Evolutionary conservation across 2,113 vertebrate genomes (phyloP).

Genomic region (Rattus rattus): DNA sequence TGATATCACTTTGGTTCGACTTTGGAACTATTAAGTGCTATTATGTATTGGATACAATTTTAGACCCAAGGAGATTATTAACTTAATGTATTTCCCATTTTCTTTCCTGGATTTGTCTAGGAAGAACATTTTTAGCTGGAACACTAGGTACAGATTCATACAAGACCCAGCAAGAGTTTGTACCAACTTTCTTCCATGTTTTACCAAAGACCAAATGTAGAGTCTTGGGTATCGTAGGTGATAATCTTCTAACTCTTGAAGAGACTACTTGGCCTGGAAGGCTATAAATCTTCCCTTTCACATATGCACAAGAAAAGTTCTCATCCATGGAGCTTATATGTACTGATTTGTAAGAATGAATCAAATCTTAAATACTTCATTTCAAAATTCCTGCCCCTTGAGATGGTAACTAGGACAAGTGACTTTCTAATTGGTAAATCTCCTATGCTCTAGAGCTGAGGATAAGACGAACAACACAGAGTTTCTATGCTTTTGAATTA

Average conservation of each 20-base stretch:
- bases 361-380: neutral
- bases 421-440: neutral
- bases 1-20: neutral
- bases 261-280: neutral
- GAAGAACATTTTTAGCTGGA: neutral
- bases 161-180: neutral
- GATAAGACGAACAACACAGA: conserved; percentile 7
- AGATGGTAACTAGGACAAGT: neutral
- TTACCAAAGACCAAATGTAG: conserved; percentile 21
- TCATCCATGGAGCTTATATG: neutral
- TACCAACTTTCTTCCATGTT: neutral
- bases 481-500: neutral
- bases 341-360: neutral
- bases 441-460: neutral
- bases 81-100: neutral
- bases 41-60: neutral
- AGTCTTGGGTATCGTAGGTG: neutral
- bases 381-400: conserved; percentile 15
- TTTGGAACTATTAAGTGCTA: neutral
- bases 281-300: neutral
- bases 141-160: neutral
- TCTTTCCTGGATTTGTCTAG: neutral
- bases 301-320: neutral
- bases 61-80: neutral
- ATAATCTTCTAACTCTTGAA: neutral